Base-by-base conservation (phyloP, 2,888 invertebrate species). In the Macrosoma leucophasiata region DNA sequence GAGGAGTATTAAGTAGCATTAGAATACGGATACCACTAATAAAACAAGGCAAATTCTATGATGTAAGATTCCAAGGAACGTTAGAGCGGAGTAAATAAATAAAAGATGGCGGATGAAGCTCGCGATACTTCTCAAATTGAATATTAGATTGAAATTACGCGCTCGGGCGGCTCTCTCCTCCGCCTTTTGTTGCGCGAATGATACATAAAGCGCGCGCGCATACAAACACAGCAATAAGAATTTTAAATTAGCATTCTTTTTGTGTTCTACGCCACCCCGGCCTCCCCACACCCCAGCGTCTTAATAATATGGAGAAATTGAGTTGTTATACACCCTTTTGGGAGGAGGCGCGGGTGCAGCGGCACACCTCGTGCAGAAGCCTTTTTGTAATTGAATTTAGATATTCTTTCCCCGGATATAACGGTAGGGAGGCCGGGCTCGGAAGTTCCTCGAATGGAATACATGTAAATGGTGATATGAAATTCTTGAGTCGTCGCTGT, bases 191-290 rank as follows among this genome's bases (percentile, higher is more conserved):
- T 78, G 71, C 73, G 62, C 60, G 72, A 72, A 67, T 72, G 78
- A 78, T 77, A 79, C 72, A 78, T 75, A 81, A 71, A 71, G 78
- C 81, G 78, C 77, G 71, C 70, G 79, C 81, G 82, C 82, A 81
- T 75, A 79, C 73, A 71, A 74, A 78, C 75, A 72, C 62, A 63
- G 72, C 70, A 79, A 81, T 81, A 79, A 72, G 78, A 81, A 79
- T 82, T 81, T 82, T 77, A 82, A 84, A 84, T 84, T 82, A 81
- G 84, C 82, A 81, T 82, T 81, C 78, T 84, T 84, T 81, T 81
- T 81, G 78, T 79, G 71, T 63, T 69, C 64, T 67, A 56, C 46
- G 62, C 76, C 71, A 74, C 78, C 78, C 79, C 53, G 58, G 54
- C 65, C 62, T 58, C 66, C 67, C 70, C 70, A 60, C 67, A 58